Evolutionary conservation across 2,888 invertebrate genomes (phyloP), one percentile per base, ranked within the genome.

Genomic region (Corythucha ciliata): DNA sequence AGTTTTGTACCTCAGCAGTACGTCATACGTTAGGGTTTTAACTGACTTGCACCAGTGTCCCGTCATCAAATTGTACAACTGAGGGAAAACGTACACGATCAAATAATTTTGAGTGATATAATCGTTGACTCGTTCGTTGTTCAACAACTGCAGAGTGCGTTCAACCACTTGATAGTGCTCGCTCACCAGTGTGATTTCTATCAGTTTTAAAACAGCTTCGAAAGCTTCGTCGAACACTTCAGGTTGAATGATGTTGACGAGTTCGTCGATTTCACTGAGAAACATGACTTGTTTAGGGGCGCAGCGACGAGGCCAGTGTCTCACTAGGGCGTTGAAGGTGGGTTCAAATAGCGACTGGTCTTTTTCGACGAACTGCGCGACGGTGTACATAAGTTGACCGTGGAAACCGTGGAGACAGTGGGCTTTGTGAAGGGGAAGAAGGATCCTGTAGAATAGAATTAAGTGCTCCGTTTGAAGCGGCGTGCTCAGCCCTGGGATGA

Each of bases 21-120:
- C 98, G 73, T 98, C 98, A 76, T 98, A 98, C 65, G 98, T 96
- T 65, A 98, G 82, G 57, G 96, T 96, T 63, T 97, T 91, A 66
- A 98, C 98, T 60, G 97, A 97, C 74, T 94, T 96, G 75, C 98
- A 98, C 98, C 98, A 98, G 74, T 98, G 98, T 72, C 97, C 94
- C 78, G 97, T 96, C 70, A 92, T 92, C 72, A 93, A 93, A 68
- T 91, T 89, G 75, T 97, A 97, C 67, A 98, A 76, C 60, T 97
- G 92, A 58, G 97, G 97, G 76, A 97, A 98, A 94, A 98, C 96
- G 64, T 98, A 94, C 63, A 98, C 94, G 67, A 90, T 86, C 70
- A 86, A 83, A 70, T 92, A 93, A 74, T 97, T 97, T 70, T 98
- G 97, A 70, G 94, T 93, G 77, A 98, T 94, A 72, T 98, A 75